Evolutionary conservation across 2,797 vertebrate genomes (phyloP), one percentile per base, ranked within the genome.

Genomic region (Squalus acanthias): DNA sequence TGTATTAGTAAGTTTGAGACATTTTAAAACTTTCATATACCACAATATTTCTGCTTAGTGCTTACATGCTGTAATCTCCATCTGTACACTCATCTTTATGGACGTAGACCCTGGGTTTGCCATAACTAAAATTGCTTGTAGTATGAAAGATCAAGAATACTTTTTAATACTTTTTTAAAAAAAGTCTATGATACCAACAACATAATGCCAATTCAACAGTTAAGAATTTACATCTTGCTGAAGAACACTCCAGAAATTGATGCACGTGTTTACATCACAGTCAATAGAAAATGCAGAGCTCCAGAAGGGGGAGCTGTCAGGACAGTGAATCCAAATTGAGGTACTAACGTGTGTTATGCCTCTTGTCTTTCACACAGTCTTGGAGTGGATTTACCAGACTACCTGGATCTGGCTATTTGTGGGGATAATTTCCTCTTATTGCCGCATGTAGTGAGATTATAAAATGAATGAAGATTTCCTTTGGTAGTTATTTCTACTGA

Each of bases 231-330:
- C 13, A 69, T 24, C 63, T 39, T 93, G 17, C 60, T 67, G 60
- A 93, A 67, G 20, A 22, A 39, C 20, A 8, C 57, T n/a, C 3
- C 57, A n/a, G 89, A n/a, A 60, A 63, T n/a, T 92, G 33, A 91
- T 63, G 10, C 13, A 63, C 15, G 12, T 92, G 17, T 6, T 13
- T 33, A 92, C 89, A 60, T 15, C 60, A 15, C 13, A 63, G 88
- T 15, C 60, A 13, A 92, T 65, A 92, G 89, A 65, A 85, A 92
- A 63, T 12, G 17, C 26, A 95, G 50, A 95, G 10, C 46, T 74
- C 50, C 70, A 74, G 94, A 50, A 74, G 70, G 29, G 94, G 94
- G 94, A 74, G 67, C 94, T 76, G 69, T 95, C 70, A 50, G 94
- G 94, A 53, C 46, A 95, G 69, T 20, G 57, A 95, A 95, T 95